Base-by-base conservation (phyloP, 2,888 invertebrate genomes). In the Smittia aterrima region DNA sequence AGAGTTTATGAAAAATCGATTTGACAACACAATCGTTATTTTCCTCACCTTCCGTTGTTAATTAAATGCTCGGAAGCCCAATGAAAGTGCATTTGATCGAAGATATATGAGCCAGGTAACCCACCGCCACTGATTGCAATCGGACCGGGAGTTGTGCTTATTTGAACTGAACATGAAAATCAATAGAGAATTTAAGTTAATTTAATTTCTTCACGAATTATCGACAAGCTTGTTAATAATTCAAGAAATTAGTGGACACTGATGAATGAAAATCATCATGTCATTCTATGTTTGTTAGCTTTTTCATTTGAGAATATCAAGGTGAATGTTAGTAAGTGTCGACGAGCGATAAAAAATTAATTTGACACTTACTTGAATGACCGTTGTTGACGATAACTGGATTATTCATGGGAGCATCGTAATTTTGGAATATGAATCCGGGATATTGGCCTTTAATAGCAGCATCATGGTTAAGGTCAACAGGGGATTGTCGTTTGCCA, bases 1-100 rank as follows among this genome's bases (percentile, higher is more conserved):
- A 47, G 1, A 62, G n/a, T 32, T 62, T 1, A 24, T 62, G 18
- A 53, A 22, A 70, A 74, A 27, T 27, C 18, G 66, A 62, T 64
- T 4, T 40, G 38, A 58, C 20, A 38, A 20, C 16, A 53, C 22
- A 20, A 24, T 47, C 66, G 4, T 27, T 27, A 73, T 4, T 18
- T 18, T 22, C 81, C 81, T 82, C 77, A 86, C 86, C 86, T 85
- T 79, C 85, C 84, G 9, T 87, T 87, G 76, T 92, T 87, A 16
- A 94, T 83, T 0, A 89, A 88, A 79, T 95, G 94, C 80, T 95
- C 94, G 0, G 93, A 92, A 67, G 89, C 87, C 92, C 93, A 93
- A 80, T 94, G 93, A 81, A 93, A 91, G 79, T 93, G 93, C 68
- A 93, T 83, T 81, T 93, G 91, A 75, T 90, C 89, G 70, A 93